Evolutionary conservation across 2,797 vertebrate genomes (phyloP).

Genomic region (Lithobates pipiens): DNA sequence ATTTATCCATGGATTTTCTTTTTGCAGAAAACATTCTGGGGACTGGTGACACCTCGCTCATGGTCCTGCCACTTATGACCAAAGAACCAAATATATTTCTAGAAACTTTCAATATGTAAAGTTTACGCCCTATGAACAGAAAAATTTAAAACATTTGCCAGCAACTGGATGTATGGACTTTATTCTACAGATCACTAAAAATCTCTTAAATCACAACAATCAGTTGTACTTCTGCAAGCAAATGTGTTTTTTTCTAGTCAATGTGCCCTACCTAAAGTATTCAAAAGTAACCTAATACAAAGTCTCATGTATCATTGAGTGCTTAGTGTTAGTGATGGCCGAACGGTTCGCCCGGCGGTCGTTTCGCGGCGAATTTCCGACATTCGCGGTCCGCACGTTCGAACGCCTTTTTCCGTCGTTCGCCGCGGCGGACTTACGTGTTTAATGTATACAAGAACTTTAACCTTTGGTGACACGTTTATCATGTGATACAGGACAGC

Average conservation of each 20-base stretch:
- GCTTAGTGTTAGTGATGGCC: too few species aligned
- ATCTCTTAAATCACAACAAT: neutral
- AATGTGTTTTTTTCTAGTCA: neutral
- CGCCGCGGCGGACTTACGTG: too few species aligned
- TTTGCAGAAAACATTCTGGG: conserved; percentile 84
- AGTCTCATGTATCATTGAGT: too few species aligned
- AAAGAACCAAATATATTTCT: neutral
- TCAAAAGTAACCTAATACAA: too few species aligned
- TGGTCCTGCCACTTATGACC: conserved; percentile 80
- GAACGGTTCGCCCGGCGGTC: too few species aligned
- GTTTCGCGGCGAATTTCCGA: too few species aligned
- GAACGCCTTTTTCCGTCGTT: too few species aligned
- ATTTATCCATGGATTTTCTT: neutral
- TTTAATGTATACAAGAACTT: too few species aligned
- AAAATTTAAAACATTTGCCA: neutral
- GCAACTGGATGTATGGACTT: neutral
- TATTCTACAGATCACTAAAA: neutral
- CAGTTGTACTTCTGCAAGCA: neutral
- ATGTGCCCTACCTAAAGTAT: too few species aligned
- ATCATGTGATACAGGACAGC: too few species aligned
- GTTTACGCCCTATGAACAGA: neutral
- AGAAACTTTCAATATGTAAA: neutral
- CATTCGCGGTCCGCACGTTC: too few species aligned
- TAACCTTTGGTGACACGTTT: too few species aligned
- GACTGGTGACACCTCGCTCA: conserved; percentile 83